Conservation (phyloP, 92 coral and sea anemone species). For the Diadumene lineata region DNA sequence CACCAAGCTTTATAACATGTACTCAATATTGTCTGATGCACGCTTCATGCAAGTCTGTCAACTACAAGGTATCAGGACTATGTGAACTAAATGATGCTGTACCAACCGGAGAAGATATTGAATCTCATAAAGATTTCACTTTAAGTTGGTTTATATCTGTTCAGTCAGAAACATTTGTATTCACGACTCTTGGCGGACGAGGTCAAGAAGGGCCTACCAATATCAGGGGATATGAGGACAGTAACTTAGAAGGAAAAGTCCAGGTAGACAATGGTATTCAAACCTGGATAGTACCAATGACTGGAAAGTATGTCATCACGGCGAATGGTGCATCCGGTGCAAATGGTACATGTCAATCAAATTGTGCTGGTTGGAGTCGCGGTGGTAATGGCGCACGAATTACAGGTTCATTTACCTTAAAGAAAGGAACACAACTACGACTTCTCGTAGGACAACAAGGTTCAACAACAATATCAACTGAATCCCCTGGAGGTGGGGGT, state of each 20-base stretch:
- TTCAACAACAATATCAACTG: neutral
- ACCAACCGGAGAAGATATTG: conserved; percentile 1
- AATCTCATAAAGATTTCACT: neutral
- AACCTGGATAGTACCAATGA: conserved; percentile 76
- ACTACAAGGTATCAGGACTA: conserved; percentile 14
- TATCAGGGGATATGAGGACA: conserved; percentile 51
- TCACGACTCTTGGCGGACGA: conserved; percentile 62
- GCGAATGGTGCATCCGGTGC: conserved; percentile 85
- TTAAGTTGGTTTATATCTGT: conserved; percentile 14
- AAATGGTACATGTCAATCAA: conserved; percentile 58
- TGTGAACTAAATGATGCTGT: conserved; percentile 21
- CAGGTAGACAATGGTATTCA: conserved; percentile 68
- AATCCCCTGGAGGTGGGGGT: conserved; percentile 91
- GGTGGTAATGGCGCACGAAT: conserved; percentile 90
- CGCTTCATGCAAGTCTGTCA: conserved; percentile 14
- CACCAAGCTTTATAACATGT: conserved; percentile 18
- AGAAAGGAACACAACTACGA: conserved; percentile 40
- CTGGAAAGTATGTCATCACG: conserved; percentile 78
- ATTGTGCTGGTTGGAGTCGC: conserved; percentile 9
- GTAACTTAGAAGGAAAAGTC: conserved; percentile 66
- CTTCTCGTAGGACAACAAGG: conserved; percentile 87
- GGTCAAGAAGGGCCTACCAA: conserved; percentile 65
- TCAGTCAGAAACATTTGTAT: conserved; percentile 12
- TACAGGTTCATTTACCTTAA: conserved; percentile 58
- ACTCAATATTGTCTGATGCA: conserved; percentile 16